phyloP scores from a whole-genome alignment of 2,113 vertebrate genomes.

The Zosterops lateralis region DNA sequence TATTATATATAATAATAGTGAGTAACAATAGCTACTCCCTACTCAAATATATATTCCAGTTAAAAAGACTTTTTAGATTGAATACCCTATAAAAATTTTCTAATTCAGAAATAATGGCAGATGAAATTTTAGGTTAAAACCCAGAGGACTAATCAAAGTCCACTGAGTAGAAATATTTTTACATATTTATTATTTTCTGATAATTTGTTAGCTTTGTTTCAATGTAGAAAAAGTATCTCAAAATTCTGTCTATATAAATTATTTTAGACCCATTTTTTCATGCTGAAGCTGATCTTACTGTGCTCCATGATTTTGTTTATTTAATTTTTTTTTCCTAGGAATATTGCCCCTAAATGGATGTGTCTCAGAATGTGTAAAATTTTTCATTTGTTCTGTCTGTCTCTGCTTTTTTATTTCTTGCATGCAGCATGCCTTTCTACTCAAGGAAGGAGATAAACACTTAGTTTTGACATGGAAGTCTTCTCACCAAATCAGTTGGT shows the following conservation, averaged over 20 bases:
- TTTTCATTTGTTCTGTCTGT: background rate
- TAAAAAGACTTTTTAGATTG: background rate
- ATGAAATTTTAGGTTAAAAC: background rate
- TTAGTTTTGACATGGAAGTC: background rate
- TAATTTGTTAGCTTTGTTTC: background rate
- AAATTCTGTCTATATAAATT: background rate
- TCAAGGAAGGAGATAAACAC: background rate
- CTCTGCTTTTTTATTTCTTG: background rate
- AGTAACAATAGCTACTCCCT: background rate
- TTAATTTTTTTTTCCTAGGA: background rate
- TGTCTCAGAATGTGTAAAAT: background rate
- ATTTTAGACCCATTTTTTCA: background rate
- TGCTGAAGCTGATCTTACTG: background rate
- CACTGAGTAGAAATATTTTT: background rate
- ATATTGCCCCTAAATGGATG: accelerated
- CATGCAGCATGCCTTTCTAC: background rate
- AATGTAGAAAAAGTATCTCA: background rate
- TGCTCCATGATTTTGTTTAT: background rate
- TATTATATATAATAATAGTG: background rate
- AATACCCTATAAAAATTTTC: background rate
- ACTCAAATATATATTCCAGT: background rate
- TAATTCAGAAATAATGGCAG: background rate
- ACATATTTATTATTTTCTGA: background rate
- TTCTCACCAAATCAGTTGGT: background rate
- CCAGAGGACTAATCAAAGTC: background rate